Percentiles rank a stretch among this genome's conserved stretches.
phyloP scores from a whole-genome alignment of 2,113 vertebrate species.

The Corythaeola cristata region DNA sequence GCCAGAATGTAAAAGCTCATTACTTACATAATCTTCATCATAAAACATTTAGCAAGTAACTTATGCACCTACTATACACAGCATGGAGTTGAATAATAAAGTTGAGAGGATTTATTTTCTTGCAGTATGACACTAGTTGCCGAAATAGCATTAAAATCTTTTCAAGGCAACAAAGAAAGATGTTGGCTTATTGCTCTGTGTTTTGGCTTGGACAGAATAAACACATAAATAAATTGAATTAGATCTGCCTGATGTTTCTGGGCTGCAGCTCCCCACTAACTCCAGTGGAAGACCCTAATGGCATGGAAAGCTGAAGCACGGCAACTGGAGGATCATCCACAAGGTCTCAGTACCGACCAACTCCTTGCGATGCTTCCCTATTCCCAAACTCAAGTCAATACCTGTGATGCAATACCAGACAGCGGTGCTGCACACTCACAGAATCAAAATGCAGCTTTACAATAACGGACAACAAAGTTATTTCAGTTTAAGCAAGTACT shows the following conservation, averaged over 20 bases:
- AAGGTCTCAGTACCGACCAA: neutral
- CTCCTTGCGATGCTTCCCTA: neutral
- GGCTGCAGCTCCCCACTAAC: neutral
- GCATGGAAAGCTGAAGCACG: neutral
- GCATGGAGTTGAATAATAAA: slow-evolving; percentile 15
- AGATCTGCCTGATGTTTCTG: neutral
- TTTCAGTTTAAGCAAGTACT: neutral
- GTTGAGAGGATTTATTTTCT: slow-evolving; percentile 30
- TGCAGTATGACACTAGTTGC: neutral
- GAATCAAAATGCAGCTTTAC: neutral
- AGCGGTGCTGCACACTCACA: neutral
- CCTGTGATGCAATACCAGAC: neutral
- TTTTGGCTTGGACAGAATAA: neutral
- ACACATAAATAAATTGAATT: neutral
- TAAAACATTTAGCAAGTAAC: slow-evolving; percentile 51
- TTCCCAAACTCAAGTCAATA: neutral
- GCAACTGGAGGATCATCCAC: neutral
- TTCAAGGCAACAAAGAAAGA: neutral
- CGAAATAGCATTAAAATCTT: slow-evolving; percentile 41
- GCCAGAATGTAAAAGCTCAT: slow-evolving; percentile 28
- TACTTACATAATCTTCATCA: slow-evolving; percentile 26
- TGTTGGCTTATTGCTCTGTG: neutral
- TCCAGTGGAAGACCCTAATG: neutral
- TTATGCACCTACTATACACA: neutral
- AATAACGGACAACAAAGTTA: neutral